Evolutionary conservation across 2,888 invertebrate species (phyloP).

Genomic region (Lasius platythorax): DNA sequence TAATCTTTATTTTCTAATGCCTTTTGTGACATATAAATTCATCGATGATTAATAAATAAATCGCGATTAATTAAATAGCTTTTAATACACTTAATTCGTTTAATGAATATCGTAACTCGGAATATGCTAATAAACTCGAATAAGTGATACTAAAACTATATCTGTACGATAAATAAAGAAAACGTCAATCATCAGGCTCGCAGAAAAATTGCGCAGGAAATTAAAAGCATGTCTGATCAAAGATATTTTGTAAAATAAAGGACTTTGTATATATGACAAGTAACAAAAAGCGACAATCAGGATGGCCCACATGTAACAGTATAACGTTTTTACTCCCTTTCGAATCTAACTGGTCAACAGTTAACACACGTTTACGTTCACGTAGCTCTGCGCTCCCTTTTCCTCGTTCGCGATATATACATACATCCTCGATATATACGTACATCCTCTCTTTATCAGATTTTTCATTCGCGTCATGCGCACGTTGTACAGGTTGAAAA

Average conservation of each 20-base stretch:
- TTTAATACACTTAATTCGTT: background rate
- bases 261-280: constrained; percentile 12
- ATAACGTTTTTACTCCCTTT: constrained; percentile 43
- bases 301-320: constrained; percentile 37
- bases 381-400: background rate
- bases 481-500: constrained; percentile 45
- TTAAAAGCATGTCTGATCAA: constrained; percentile 34
- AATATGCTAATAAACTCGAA: background rate
- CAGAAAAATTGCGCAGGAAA: background rate
- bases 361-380: constrained; percentile 38
- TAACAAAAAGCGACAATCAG: constrained; percentile 45
- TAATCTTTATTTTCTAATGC: background rate
- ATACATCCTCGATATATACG: background rate
- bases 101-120: background rate
- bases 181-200: constrained; percentile 3
- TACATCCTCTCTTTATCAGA: constrained; percentile 49
- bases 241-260: constrained; percentile 44
- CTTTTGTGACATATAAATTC: background rate
- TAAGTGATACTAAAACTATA: background rate
- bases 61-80: background rate
- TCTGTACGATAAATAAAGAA: background rate
- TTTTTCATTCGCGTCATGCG: constrained; percentile 55
- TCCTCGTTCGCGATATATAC: constrained; percentile 6
- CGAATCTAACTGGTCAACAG: constrained; percentile 39
- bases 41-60: background rate